Evolutionary conservation across 1,140 invertebrate genomes (phyloP).

Genomic region (Zophobas morio): DNA sequence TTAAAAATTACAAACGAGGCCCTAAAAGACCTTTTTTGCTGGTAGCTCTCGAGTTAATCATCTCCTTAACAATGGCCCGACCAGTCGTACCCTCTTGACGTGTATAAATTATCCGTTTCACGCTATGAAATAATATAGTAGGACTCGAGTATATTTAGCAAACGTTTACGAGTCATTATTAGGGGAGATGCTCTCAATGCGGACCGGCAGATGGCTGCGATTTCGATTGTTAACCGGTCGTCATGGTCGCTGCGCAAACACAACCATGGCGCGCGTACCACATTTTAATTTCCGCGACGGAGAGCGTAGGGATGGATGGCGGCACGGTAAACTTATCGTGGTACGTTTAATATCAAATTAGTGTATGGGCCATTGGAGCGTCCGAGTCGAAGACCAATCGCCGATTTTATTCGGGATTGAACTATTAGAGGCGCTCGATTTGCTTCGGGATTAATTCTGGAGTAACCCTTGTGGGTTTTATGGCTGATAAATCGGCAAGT

Average conservation of each 20-base stretch:
- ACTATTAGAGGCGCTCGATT: slow-evolving; percentile 36
- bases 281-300: slow-evolving; percentile 12
- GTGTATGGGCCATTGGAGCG: slow-evolving; percentile 56
- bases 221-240: slow-evolving; percentile 62
- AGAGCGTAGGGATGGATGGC: not conserved
- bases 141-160: slow-evolving; percentile 63
- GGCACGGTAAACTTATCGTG: slow-evolving; percentile 54
- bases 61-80: slow-evolving; percentile 55
- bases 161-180: slow-evolving; percentile 62
- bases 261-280: slow-evolving; percentile 54
- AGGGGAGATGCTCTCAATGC: slow-evolving; percentile 60
- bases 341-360: slow-evolving; percentile 63
- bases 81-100: slow-evolving; percentile 56
- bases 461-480: slow-evolving; percentile 36
- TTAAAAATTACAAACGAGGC: slow-evolving; percentile 63
- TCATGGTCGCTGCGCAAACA: slow-evolving; percentile 63
- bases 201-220: slow-evolving; percentile 61
- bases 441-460: slow-evolving; percentile 23
- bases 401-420: slow-evolving; percentile 1
- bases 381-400: slow-evolving; percentile 46
- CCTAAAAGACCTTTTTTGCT: slow-evolving; percentile 54
- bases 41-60: slow-evolving; percentile 59
- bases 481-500: slow-evolving; percentile 25
- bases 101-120: slow-evolving; percentile 62
- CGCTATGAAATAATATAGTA: slow-evolving; percentile 63